phyloP scores from a whole-genome alignment of 2,888 invertebrate species.

The Celastrina argiolus region DNA sequence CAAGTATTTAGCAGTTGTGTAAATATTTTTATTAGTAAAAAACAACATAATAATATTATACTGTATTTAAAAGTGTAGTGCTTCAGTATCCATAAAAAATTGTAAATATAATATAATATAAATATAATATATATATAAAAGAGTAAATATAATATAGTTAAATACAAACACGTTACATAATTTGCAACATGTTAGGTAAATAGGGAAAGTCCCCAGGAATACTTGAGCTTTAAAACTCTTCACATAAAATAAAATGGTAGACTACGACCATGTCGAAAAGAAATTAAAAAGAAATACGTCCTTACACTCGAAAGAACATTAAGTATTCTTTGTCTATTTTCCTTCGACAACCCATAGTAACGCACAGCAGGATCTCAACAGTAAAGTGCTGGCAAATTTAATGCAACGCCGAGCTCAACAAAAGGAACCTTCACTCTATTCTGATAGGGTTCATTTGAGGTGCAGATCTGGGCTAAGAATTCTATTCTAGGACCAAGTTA shows the following conservation, averaged over 20 bases:
- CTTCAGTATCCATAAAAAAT: too few species aligned
- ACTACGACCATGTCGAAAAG: slow-evolving; percentile 31
- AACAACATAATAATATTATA: too few species aligned
- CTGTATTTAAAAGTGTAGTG: too few species aligned
- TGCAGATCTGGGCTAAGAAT: slow-evolving; percentile 33
- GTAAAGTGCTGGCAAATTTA: slow-evolving; percentile 52
- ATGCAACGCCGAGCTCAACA: slow-evolving; percentile 19
- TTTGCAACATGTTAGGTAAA: neutral
- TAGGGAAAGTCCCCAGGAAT: neutral
- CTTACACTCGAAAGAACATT: slow-evolving; percentile 64
- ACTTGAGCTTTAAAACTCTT: neutral
- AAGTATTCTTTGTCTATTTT: slow-evolving; percentile 62
- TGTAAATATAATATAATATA: too few species aligned
- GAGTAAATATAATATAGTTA: neutral
- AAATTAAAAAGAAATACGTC: slow-evolving; percentile 49
- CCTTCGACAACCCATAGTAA: slow-evolving; percentile 64
- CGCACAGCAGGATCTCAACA: slow-evolving; percentile 55
- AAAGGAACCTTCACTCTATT: slow-evolving; percentile 35
- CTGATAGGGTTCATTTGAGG: slow-evolving; percentile 25
- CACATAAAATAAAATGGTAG: slow-evolving; percentile 12
- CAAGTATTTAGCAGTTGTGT: too few species aligned
- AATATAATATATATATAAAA: too few species aligned
- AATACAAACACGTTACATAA: neutral
- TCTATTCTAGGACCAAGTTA: slow-evolving; percentile 32
- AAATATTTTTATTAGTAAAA: too few species aligned